These are phyloP conservation scores for Drosophila arawakana DNA, from an alignment of 1,140 invertebrate species.

Conservation along the genomic window DNA sequence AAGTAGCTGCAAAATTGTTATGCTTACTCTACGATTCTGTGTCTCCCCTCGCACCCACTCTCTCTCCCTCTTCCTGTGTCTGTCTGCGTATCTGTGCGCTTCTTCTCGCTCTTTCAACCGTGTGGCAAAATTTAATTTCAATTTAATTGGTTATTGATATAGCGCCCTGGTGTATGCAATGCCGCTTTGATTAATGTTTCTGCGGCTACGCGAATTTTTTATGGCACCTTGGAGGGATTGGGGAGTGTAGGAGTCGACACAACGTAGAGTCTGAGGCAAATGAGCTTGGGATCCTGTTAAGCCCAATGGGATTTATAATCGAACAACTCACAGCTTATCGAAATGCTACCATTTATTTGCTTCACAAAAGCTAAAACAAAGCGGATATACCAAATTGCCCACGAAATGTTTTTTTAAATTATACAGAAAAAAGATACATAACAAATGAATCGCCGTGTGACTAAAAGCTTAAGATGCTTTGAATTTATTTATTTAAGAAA, in stretches of 20 bases:
- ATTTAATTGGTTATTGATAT: slow-evolving; percentile 82
- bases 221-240: slow-evolving; percentile 72
- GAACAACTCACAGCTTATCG: slow-evolving; percentile 33
- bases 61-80: slow-evolving; percentile 10
- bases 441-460: slow-evolving; percentile 4
- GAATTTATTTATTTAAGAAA: too few relatives aligned
- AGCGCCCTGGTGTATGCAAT: slow-evolving; percentile 74
- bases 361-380: slow-evolving; percentile 20
- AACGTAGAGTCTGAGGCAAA: slow-evolving; percentile 26
- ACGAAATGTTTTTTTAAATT: slow-evolving; percentile 30
- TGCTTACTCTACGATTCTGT: slow-evolving; percentile 48
- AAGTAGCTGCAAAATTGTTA: slow-evolving; percentile 76
- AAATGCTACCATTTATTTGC: slow-evolving; percentile 36
- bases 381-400: background rate
- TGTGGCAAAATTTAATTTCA: slow-evolving; percentile 77
- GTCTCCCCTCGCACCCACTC: slow-evolving; percentile 1
- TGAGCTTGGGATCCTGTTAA: slow-evolving; percentile 57
- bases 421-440: background rate
- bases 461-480: background rate
- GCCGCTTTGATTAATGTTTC: slow-evolving; percentile 78
- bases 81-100: slow-evolving; percentile 15
- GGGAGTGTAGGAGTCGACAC: background rate
- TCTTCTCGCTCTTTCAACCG: slow-evolving; percentile 30
- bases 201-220: slow-evolving; percentile 72
- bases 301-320: slow-evolving; percentile 39